Conservation (phyloP, 1,140 invertebrate genomes). For the Bombus ignitus region DNA sequence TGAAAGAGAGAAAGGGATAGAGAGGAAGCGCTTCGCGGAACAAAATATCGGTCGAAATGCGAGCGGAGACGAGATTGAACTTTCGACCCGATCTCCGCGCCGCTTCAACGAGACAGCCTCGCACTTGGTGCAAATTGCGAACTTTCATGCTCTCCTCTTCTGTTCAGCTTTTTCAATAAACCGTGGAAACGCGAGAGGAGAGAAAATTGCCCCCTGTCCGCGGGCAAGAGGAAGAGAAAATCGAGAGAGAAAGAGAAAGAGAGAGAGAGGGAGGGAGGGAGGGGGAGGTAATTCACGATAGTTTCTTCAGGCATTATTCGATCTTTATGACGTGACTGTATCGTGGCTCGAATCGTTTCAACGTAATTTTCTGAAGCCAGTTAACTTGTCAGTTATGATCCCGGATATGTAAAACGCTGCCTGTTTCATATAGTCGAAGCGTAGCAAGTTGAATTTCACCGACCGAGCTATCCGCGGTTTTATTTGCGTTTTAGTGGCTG, state of each 20-base stretch:
- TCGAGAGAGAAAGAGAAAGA: too few relatives aligned
- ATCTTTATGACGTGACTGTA: neutral
- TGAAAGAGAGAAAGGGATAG: too few relatives aligned
- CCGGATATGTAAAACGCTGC: too few relatives aligned
- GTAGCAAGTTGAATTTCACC: neutral
- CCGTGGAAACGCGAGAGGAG: slow-evolving; percentile 53
- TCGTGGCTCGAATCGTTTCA: slow-evolving; percentile 6
- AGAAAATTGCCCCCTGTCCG: slow-evolving; percentile 57
- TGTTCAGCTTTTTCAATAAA: slow-evolving; percentile 68
- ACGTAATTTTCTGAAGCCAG: slow-evolving; percentile 9
- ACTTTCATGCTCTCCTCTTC: slow-evolving; percentile 60
- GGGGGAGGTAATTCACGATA: slow-evolving; percentile 19
- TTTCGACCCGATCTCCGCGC: slow-evolving; percentile 55
- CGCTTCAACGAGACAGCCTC: slow-evolving; percentile 55
- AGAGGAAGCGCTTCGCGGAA: slow-evolving; percentile 9
- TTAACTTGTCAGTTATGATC: neutral
- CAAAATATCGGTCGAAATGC: slow-evolving; percentile 62
- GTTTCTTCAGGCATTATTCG: slow-evolving; percentile 53
- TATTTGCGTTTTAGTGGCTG: slow-evolving; percentile 9
- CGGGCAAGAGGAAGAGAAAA: neutral
- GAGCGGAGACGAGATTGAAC: slow-evolving; percentile 63
- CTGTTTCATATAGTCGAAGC: neutral
- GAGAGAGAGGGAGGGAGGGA: neutral
- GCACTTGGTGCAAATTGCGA: slow-evolving; percentile 64
- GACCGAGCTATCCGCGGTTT: neutral